phyloP scores from a whole-genome alignment of 37 sponge, comb jelly and placozoan genomes.

The Tethya wilhelma region DNA sequence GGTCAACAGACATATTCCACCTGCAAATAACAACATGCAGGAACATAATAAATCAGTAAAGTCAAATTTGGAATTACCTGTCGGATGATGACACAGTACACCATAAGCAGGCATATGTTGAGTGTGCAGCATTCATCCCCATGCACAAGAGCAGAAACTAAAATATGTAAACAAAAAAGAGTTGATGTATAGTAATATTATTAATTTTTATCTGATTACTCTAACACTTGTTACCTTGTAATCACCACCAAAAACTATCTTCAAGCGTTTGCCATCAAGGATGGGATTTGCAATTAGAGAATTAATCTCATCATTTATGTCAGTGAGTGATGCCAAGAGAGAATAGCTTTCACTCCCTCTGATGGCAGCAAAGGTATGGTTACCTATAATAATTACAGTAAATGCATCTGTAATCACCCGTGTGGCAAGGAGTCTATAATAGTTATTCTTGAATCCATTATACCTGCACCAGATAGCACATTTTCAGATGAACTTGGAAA shows the following conservation, averaged over 20 bases:
- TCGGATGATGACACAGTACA: slow-evolving; percentile 18
- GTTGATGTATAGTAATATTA: neutral
- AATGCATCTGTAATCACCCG: too few relatives aligned
- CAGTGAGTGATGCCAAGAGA: neutral
- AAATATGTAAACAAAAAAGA: neutral
- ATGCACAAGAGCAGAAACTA: slow-evolving; percentile 29
- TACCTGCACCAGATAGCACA: neutral
- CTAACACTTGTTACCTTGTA: neutral
- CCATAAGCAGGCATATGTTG: slow-evolving; percentile 23
- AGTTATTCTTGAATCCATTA: neutral
- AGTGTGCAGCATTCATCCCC: slow-evolving; percentile 22
- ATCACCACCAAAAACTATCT: neutral
- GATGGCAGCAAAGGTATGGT: neutral
- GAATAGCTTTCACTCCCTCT: neutral
- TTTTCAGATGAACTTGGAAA: neutral
- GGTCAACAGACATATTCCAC: slow-evolving; percentile 8
- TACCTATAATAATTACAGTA: too few relatives aligned
- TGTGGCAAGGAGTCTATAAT: neutral
- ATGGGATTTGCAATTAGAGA: neutral
- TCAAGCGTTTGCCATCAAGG: neutral
- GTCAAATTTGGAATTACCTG: slow-evolving; percentile 21
- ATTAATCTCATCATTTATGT: neutral
- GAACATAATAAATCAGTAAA: neutral
- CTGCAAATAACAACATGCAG: neutral
- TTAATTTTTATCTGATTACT: too few relatives aligned